Base-by-base conservation (phyloP, 1,140 invertebrate genomes). In the Drosophila pachea region DNA sequence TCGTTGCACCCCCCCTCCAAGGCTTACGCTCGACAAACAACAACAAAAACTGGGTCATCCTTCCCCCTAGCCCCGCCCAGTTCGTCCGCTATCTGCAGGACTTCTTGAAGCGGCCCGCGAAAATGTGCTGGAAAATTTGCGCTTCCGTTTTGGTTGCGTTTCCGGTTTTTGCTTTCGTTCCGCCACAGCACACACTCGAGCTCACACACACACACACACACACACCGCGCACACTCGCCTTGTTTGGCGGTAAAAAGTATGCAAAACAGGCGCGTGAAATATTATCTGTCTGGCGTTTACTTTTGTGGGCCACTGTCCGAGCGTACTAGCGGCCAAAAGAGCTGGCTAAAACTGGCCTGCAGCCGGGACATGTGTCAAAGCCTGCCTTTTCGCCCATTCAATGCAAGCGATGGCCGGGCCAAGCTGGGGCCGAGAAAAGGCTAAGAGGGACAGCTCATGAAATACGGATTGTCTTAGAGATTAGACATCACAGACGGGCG, bases 111-210 rank as follows among this genome's bases (percentile, higher is more conserved):
- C 56, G 58, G 42, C 58, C 50, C 50, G 63, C 63, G 81, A 86
- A 86, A 86, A 86, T 86, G 82, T 86, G 81, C 81, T 86, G 82
- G 81, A 86, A 86, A 86, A 86, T 86, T 86, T 86, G 82, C 81
- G 82, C 81, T 86, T 86, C 81, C 81, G 81, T 81, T 86, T 86
- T 86, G 76, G 81, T 86, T 86, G 86, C 86, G 82, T 86, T 86
- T 86, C 81, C 81, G 81, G 82, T 86, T 77, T 81, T 75, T 77
- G 60, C 81, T 77, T 81, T 86, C 74, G 70, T 72, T 77, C 52
- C 59, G 49, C 47, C 43, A 54, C 60, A 50, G 35, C 33, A 42
- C 55, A 49, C 22, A 14, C 35, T 42, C 9, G 35, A 75, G 73
- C 36, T 35, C 22, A 47, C 40, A 52, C n/a, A 59, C 35, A 33